Conservation (phyloP, 2,797 vertebrate genomes). For the Acipenser oxyrinchus region DNA sequence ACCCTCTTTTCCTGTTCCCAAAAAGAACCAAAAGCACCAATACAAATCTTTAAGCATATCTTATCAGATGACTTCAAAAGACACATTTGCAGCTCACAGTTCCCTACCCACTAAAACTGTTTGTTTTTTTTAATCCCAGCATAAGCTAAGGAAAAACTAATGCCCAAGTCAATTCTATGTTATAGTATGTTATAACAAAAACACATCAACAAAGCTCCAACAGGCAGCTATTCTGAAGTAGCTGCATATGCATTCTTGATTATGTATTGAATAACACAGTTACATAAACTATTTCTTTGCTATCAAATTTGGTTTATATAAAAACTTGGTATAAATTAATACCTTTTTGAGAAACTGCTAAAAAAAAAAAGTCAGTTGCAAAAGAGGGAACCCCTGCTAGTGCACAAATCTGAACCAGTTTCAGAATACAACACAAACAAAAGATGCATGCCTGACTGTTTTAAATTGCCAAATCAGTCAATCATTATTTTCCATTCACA, state of each 20-base stretch:
- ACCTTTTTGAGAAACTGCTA: too few species aligned
- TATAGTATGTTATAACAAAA: too few species aligned
- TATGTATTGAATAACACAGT: too few species aligned
- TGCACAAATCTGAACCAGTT: slow-evolving; percentile 20
- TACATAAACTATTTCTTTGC: too few species aligned
- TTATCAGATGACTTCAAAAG: not conserved
- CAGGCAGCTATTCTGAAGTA: too few species aligned
- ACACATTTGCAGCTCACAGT: not conserved
- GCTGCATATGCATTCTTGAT: too few species aligned
- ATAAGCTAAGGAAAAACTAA: too few species aligned
- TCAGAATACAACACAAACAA: slow-evolving; percentile 6
- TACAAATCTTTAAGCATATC: not conserved
- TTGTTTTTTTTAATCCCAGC: too few species aligned
- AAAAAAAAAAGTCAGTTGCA: slow-evolving; percentile 2
- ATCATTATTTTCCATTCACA: not conserved
- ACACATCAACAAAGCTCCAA: too few species aligned
- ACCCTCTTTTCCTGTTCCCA: not conserved
- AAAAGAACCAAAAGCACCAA: not conserved
- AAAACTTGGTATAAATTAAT: too few species aligned
- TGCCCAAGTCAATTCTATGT: too few species aligned
- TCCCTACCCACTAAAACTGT: not conserved
- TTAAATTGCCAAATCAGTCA: slow-evolving; percentile 4
- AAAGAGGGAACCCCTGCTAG: slow-evolving; percentile 21
- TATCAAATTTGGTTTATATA: too few species aligned
- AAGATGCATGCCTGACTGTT: slow-evolving; percentile 8